Evolutionary conservation across 2,797 vertebrate species (phyloP), one percentile per base, ranked within the genome.

Genomic region (Botia kubotai): DNA sequence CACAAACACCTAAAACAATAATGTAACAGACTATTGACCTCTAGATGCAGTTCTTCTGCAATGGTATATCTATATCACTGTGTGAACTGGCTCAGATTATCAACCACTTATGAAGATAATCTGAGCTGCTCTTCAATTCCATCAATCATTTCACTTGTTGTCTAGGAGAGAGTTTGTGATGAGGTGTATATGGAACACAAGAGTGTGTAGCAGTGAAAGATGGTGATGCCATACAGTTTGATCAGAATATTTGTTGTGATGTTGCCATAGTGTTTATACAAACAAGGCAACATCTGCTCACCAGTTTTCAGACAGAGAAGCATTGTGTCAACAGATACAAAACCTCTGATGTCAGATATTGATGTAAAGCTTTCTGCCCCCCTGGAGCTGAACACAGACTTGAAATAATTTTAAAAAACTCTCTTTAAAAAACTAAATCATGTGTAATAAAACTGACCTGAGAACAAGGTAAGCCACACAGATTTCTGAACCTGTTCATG

Each of bases 281-380:
- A 83, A 84, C 73, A 83, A 68, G 78, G 60, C 74, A 83, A 83
- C 82, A 83, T 83, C 82, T 83, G 82, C 46, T n/a, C 46, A 33
- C 65, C 76, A 79, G 75, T 6, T 6, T 16, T 7, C 29, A 16
- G 29, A 79, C 68, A 83, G 75, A 83, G 63, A 74, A 69, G 62
- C 65, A 77, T 69, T 78, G 63, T 76, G 50, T 63, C 57, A 29
- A 60, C 71, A 72, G 57, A 83, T 80, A 76, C 72, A 83, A 5
- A 52, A 12, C 26, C 43, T 2, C 50, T 11, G 62, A 46, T 16
- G 50, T 80, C 77, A 50, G 33, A 52, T 68, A 39, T 80, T 83
- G 63, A 83, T 74, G 74, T 52, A 75, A 83, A 55, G 5, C 19
- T 50, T 39, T 36, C n/a, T 43, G 66, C 16, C 33, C 23, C 23